These are phyloP conservation scores for Drosophila kambysellisi DNA, from an alignment of 2,888 invertebrate species.

Conservation along the genomic window DNA sequence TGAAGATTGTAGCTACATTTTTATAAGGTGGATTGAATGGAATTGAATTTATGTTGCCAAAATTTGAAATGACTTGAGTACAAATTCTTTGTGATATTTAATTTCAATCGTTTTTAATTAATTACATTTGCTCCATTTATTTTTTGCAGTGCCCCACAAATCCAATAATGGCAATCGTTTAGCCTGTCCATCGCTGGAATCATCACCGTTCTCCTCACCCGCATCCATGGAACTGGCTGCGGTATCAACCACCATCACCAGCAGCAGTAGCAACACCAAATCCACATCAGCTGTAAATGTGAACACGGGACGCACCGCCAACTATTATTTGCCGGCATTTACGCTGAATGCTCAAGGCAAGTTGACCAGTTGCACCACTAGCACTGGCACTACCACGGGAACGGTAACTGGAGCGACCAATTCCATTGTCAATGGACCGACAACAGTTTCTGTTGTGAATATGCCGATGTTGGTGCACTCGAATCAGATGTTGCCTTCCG, in stretches of 20 bases:
- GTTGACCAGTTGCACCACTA: constrained; percentile 42
- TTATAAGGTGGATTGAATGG: neutral
- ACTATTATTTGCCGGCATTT: constrained; percentile 72
- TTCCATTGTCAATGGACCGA: constrained; percentile 31
- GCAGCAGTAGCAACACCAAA: constrained; percentile 12
- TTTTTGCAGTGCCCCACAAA: constrained; percentile 71
- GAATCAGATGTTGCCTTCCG: constrained; percentile 83
- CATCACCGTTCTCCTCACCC: constrained; percentile 84
- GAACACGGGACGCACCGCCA: constrained; percentile 45
- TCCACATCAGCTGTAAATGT: constrained; percentile 32
- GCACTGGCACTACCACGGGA: constrained; percentile 7
- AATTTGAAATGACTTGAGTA: too few relatives aligned
- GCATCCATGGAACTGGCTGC: constrained; percentile 82
- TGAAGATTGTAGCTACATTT: neutral
- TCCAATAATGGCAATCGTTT: constrained; percentile 68
- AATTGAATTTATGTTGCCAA: too few relatives aligned
- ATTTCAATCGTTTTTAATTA: neutral
- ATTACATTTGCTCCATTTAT: neutral
- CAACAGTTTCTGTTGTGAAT: constrained; percentile 68
- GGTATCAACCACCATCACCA: constrained; percentile 41
- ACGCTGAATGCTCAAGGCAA: constrained; percentile 72
- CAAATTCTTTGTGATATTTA: neutral
- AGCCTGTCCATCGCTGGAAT: constrained; percentile 82
- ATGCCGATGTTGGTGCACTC: constrained; percentile 75
- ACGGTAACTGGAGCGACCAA: neutral